Conservation (phyloP, 1,140 invertebrate species). For the Lineus longissimus region DNA sequence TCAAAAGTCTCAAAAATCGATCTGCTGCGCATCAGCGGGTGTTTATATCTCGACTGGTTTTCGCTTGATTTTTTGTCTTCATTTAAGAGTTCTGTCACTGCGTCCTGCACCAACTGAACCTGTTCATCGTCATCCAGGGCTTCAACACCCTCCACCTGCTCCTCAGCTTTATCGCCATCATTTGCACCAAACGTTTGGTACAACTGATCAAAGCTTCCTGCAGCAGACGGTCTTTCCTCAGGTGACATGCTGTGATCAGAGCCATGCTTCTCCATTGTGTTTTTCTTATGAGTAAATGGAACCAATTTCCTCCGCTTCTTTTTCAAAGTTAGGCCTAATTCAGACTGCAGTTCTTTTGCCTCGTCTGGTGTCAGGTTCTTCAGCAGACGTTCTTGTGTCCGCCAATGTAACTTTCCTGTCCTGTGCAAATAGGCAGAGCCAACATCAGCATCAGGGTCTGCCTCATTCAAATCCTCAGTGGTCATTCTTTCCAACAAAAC, state of each 20-base stretch:
- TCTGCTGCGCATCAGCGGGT: no score
- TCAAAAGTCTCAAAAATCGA: no score
- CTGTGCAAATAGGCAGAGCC: no score
- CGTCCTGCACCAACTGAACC: background rate
- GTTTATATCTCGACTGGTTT: no score
- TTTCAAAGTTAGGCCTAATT: constrained; percentile 27
- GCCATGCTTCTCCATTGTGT: background rate
- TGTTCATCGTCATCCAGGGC: background rate
- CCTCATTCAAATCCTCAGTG: no score
- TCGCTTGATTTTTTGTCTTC: background rate
- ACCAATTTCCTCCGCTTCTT: constrained; percentile 32
- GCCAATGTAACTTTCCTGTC: constrained; percentile 35
- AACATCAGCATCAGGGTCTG: no score
- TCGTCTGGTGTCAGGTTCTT: constrained; percentile 31
- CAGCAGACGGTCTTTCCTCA: no score
- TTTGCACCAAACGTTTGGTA: background rate
- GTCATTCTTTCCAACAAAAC: no score
- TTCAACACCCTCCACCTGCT: background rate
- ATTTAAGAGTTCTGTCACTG: background rate
- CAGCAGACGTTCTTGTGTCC: constrained; percentile 29
- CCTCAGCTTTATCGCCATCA: background rate
- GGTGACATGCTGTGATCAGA: no score
- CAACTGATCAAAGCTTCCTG: no score
- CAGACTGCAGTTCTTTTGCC: constrained; percentile 24
- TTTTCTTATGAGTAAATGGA: constrained; percentile 22